Evolutionary conservation across 1,140 invertebrate genomes (phyloP).

Genomic region (Drosophila tropicalis): DNA sequence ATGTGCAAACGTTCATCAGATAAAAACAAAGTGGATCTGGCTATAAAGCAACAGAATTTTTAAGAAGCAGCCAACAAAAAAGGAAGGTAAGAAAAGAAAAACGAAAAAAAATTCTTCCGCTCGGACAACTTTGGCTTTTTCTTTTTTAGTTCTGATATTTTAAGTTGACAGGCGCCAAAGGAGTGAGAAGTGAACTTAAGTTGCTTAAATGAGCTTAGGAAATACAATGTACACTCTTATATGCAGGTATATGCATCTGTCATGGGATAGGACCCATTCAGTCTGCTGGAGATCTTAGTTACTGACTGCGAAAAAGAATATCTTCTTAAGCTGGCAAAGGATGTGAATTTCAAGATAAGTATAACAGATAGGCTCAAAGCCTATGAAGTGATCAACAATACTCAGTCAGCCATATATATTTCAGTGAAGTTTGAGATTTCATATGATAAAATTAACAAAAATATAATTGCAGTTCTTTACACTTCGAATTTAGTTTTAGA

Average conservation of each 20-base stretch:
- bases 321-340: conserved; percentile 22
- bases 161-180: conserved; percentile 53
- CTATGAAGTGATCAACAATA: background rate
- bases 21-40: conserved; percentile 47
- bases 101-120: conserved; percentile 5
- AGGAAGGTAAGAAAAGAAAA: background rate
- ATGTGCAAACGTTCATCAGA: conserved; percentile 52
- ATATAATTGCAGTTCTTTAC: no score
- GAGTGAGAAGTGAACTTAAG: conserved; percentile 21
- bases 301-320: background rate
- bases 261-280: background rate
- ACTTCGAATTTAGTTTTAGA: no score
- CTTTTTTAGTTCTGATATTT: background rate
- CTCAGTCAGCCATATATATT: background rate
- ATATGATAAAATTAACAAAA: background rate
- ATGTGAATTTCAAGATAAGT: conserved; percentile 33
- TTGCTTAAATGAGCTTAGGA: conserved; percentile 23
- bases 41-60: conserved; percentile 28
- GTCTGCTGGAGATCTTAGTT: background rate
- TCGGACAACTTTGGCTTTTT: conserved; percentile 3
- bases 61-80: background rate
- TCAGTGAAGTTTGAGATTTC: background rate
- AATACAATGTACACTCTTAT: background rate
- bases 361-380: background rate
- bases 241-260: background rate